phyloP scores from a whole-genome alignment of 2,888 invertebrate genomes.

The Mechanitis messenoides region DNA sequence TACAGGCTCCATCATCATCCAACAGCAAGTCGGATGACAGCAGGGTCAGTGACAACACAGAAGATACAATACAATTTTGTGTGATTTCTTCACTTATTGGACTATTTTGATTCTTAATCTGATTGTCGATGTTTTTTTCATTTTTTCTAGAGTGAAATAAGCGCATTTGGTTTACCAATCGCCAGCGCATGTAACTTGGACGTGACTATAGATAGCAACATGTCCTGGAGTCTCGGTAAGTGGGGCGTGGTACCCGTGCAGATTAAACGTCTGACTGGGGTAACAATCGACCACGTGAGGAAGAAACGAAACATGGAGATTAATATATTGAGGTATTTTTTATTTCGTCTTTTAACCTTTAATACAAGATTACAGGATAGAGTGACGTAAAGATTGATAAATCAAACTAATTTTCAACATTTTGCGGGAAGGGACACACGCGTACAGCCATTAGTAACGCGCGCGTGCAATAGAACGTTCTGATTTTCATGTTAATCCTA shows the following conservation, averaged over 20 bases:
- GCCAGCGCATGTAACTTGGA: slow-evolving; percentile 60
- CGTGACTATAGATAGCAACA: slow-evolving; percentile 44
- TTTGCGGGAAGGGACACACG: no score
- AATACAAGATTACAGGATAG: no score
- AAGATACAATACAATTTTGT: background rate
- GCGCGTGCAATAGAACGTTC: no score
- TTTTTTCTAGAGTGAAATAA: slow-evolving; percentile 56
- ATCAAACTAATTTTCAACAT: no score
- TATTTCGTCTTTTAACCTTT: no score
- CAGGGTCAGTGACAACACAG: slow-evolving; percentile 44
- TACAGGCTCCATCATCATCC: slow-evolving; percentile 47
- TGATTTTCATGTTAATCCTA: no score
- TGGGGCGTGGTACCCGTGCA: slow-evolving; percentile 68
- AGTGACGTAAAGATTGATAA: no score
- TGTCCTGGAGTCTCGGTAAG: slow-evolving; percentile 54
- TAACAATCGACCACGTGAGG: slow-evolving; percentile 54
- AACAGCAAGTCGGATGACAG: slow-evolving; percentile 59
- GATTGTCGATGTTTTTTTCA: background rate
- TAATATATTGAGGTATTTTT: slow-evolving; percentile 58
- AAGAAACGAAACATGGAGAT: slow-evolving; percentile 60
- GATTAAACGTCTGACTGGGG: slow-evolving; percentile 52
- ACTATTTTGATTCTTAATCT: background rate
- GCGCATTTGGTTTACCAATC: slow-evolving; percentile 60
- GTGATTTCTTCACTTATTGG: background rate
- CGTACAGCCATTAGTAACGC: no score